A percentile compares a stretch with the other conserved stretches of the same genome.
These are phyloP conservation scores for Psilanteris sp. DNA, from an alignment of 1,140 invertebrate genomes.

Conservation along the genomic window DNA sequence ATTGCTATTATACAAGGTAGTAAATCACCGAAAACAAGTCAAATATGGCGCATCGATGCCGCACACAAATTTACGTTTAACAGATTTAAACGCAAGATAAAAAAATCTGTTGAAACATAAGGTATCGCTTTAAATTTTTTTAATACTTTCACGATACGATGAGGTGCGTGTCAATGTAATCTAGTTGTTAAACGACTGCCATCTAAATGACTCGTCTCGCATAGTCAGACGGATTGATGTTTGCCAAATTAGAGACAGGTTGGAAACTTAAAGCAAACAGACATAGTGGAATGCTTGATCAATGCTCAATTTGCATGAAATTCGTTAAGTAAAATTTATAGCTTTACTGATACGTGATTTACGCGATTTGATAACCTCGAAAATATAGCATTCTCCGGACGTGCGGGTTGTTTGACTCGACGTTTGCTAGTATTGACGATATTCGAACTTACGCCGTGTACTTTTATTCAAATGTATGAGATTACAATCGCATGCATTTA, in stretches of 20 bases:
- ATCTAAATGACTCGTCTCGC: slow-evolving; percentile 1
- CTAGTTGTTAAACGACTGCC: slow-evolving; percentile 1
- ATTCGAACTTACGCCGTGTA: slow-evolving; percentile 26
- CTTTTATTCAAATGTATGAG: slow-evolving; percentile 49
- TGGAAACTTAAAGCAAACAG: not conserved
- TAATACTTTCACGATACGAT: not conserved
- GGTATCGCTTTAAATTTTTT: too few relatives aligned
- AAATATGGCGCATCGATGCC: not conserved
- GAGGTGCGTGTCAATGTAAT: slow-evolving; percentile 2
- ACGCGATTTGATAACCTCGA: slow-evolving; percentile 44
- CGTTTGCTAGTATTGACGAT: slow-evolving; percentile 20
- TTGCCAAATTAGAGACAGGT: slow-evolving; percentile 22
- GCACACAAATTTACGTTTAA: not conserved
- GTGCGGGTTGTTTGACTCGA: slow-evolving; percentile 7
- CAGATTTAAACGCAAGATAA: slow-evolving; percentile 25
- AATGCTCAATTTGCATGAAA: slow-evolving; percentile 38
- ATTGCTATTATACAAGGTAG: not conserved
- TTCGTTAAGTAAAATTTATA: slow-evolving; percentile 36
- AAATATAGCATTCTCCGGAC: slow-evolving; percentile 13
- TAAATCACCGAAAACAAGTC: slow-evolving; percentile 31
- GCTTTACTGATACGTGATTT: slow-evolving; percentile 47
- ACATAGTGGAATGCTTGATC: slow-evolving; percentile 7
- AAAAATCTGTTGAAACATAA: too few relatives aligned
- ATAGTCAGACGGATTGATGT: slow-evolving; percentile 14
- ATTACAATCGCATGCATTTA: slow-evolving; percentile 46